Evolutionary conservation across 2,797 vertebrate species (phyloP).

Genomic region (Helostoma temminkii): DNA sequence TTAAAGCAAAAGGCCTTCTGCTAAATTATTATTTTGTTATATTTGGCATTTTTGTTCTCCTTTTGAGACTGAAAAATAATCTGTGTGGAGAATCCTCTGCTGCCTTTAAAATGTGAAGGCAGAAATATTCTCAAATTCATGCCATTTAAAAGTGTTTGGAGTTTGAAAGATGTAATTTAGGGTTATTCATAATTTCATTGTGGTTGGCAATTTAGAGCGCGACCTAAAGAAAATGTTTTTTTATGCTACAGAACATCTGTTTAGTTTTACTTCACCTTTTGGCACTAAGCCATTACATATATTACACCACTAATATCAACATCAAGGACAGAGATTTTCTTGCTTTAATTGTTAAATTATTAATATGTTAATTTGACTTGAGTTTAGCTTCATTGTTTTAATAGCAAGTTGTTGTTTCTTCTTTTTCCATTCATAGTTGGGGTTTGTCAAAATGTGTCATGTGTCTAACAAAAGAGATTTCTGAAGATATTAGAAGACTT

Average conservation of each 20-base stretch:
- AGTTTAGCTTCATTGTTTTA: neutral
- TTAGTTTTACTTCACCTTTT: no score
- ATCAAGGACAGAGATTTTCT: neutral
- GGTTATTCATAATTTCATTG: conserved; percentile 25
- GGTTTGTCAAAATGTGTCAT: no score
- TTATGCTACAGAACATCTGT: no score
- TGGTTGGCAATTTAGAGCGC: conserved; percentile 39
- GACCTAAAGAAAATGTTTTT: conserved; percentile 7
- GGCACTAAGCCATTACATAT: neutral
- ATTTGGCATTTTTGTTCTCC: conserved; percentile 35
- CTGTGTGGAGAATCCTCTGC: neutral
- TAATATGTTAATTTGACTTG: no score
- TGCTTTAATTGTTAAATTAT: no score
- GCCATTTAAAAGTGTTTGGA: conserved; percentile 20
- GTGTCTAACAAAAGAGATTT: no score
- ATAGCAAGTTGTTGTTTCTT: neutral
- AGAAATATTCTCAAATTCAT: conserved; percentile 9
- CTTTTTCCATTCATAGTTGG: no score
- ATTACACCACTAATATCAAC: neutral
- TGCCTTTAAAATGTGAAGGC: neutral
- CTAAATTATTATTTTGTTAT: conserved; percentile 9
- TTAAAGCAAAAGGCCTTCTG: conserved; percentile 7
- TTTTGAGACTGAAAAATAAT: conserved; percentile 17
- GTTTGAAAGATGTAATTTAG: conserved; percentile 31
- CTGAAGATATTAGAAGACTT: no score